Percentiles rank a stretch among this genome's conserved stretches.
These are phyloP conservation scores for Macroteleia sp. DNA, from an alignment of 2,888 invertebrate genomes.

Conservation along the genomic window DNA sequence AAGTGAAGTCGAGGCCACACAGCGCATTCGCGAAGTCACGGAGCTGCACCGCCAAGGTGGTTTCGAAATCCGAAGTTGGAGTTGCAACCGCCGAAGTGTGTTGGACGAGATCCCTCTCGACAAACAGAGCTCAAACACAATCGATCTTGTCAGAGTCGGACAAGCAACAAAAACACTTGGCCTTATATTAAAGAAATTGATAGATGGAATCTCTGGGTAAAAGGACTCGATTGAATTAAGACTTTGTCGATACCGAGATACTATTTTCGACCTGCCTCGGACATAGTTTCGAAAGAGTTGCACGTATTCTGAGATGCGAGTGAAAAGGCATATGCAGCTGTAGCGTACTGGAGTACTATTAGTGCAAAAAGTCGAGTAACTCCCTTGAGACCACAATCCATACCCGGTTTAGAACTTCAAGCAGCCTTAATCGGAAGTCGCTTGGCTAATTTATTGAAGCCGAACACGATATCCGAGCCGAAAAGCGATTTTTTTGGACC, in stretches of 20 bases:
- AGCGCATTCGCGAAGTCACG: not conserved
- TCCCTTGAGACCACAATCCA: conserved; percentile 11
- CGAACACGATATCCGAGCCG: conserved; percentile 13
- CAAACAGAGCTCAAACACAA: not conserved
- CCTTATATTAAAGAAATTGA: not conserved
- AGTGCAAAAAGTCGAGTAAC: conserved; percentile 6
- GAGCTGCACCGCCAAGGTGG: not conserved
- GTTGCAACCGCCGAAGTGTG: no score
- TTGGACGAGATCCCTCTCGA: not conserved
- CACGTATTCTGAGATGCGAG: conserved; percentile 32
- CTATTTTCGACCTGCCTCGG: no score
- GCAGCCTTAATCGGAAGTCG: conserved; percentile 24
- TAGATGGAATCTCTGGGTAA: no score
- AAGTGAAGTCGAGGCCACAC: conserved; percentile 50
- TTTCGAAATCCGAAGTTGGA: not conserved
- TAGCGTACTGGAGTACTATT: conserved; percentile 23
- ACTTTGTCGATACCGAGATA: no score
- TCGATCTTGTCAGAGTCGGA: not conserved
- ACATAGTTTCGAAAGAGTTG: not conserved
- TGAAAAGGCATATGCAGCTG: conserved; percentile 9
- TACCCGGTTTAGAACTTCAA: conserved; percentile 28
- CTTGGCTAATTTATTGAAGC: not conserved
- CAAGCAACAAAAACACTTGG: not conserved
- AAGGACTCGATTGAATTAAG: no score
- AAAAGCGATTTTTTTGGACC: conserved; percentile 3